These are phyloP conservation scores for Enteromius paludinosus DNA, from an alignment of 2,797 vertebrate species.

Conservation along the genomic window DNA sequence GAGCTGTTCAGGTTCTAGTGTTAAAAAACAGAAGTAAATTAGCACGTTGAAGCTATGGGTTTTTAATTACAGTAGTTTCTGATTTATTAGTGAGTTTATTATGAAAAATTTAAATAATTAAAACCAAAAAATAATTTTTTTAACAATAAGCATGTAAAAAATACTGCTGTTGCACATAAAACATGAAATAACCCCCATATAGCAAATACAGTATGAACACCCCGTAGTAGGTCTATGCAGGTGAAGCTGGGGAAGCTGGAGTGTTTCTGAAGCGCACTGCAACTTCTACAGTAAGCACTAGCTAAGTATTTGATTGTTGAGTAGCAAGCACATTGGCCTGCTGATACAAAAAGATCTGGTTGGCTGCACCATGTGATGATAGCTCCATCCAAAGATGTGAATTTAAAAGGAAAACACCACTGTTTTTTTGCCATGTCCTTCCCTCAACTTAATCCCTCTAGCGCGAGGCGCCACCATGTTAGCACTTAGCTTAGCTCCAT, in stretches of 20 bases:
- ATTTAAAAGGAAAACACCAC: background rate
- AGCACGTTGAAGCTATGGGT: background rate
- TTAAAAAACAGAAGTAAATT: background rate
- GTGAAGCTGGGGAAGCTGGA: background rate
- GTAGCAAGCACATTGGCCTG: background rate
- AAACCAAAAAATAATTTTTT: no score
- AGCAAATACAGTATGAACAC: background rate
- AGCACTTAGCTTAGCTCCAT: no score
- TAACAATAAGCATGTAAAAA: no score
- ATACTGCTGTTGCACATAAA: background rate
- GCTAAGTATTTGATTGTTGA: background rate
- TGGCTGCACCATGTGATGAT: no score
- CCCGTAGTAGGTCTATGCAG: no score
- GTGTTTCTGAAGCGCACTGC: background rate
- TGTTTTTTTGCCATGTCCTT: no score
- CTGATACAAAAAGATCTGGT: background rate
- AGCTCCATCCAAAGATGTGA: no score
- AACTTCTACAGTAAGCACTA: background rate
- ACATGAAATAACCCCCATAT: background rate
- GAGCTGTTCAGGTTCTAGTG: background rate
- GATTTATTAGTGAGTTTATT: background rate
- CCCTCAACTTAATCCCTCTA: no score
- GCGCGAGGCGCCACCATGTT: no score
- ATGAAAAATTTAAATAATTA: no score
- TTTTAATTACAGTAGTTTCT: background rate